Evolutionary conservation across 2,797 vertebrate genomes (phyloP), one percentile per base, ranked within the genome.

Genomic region (Cottoperca gobio): DNA sequence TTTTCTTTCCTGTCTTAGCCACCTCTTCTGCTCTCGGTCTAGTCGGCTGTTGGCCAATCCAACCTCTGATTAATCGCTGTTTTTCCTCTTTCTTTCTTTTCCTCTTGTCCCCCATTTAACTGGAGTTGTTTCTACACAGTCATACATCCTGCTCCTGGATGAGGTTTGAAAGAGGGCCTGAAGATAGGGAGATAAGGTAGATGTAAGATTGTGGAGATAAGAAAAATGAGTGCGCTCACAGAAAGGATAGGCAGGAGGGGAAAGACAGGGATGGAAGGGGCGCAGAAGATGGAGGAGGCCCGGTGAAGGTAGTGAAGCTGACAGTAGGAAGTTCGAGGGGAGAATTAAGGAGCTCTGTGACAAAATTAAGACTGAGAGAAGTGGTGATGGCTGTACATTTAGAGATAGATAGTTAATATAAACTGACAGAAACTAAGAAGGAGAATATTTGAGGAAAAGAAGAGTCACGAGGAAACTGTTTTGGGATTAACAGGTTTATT

Each of bases 1-100:
- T 88, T 88, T 88, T 87, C 48, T 66, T 84, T 86, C 53, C 68
- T 31, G 50, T 82, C 78, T 71, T 65, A 57, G 40, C 72, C 59
- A 50, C 63, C 77, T 83, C 60, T 53, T 78, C 75, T 65, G n/a
- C 26, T 81, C 52, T 66, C 24, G 23, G 63, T 73, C 60, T 49
- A 45, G 65, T 65, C 26, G 54, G 76, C 63, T 82, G 55, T 72
- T 64, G 53, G 77, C 78, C 76, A 84, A 82, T 67, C 49, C 66
- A 46, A 60, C 60, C 49, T 64, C 37, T 60, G 69, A 83, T 73
- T 73, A 79, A 77, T 80, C 31, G 23, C 76, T 24, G 21, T 28
- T 43, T 13, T 49, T 12, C 48, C 35, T 13, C 5, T 62, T 62
- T 61, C 10, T 59, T 67, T 61, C 23, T 67, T 75, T 74, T 43